Base-by-base conservation (phyloP, 2,797 vertebrate genomes). In the Lithobates sylvaticus region DNA sequence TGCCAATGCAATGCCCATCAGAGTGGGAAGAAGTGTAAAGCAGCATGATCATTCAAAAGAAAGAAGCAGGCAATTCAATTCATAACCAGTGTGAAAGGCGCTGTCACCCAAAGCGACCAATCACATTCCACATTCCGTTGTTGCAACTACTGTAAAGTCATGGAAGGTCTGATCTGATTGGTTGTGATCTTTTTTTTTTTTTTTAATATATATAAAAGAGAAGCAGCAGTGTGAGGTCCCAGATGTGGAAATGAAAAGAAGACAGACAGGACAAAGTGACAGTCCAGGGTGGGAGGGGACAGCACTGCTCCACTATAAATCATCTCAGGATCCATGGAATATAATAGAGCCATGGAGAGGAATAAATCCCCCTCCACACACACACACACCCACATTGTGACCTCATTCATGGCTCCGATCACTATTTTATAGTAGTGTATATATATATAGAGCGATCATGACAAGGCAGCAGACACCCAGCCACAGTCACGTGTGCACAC, bases 401-500 rank as follows among this genome's bases (percentile, higher is more conserved):
- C 67, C 84, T 74, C 71, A 76, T 76, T 34, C 13, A 69, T 76
- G 64, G 70, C 77, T 76, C n/a, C 72, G 50, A 85, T 54, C 61
- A 27, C 84, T 34, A 32, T 69, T 10, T 5, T 61, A 15, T 29
- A 6, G 13, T 44, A 34, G 7, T 39, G 67, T 67, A 27, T 77
- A 84, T 58, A 84, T 58, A 84, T 77, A 84, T 69, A 83, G 73
- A 76, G 8, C 58, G 68, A 26, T 26, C 72, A 78, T n/a, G 32
- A 26, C 39, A 39, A 39, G 39, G 39, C 39, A 39, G 39, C 39
- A 39, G 39, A 39, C n/a, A 76, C 32, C 39, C 83, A 65, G 50
- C 3, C 21, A 6, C 29, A 86, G 79, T 86, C 85, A 86, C 85
- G 85, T 86, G 85, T 15, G 47, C 44, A 26, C 77, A 44, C 39